A percentile compares a stretch with the other conserved stretches of the same genome.
Evolutionary conservation across 1,140 invertebrate genomes (phyloP).

Genomic region (Megathymus violae): DNA sequence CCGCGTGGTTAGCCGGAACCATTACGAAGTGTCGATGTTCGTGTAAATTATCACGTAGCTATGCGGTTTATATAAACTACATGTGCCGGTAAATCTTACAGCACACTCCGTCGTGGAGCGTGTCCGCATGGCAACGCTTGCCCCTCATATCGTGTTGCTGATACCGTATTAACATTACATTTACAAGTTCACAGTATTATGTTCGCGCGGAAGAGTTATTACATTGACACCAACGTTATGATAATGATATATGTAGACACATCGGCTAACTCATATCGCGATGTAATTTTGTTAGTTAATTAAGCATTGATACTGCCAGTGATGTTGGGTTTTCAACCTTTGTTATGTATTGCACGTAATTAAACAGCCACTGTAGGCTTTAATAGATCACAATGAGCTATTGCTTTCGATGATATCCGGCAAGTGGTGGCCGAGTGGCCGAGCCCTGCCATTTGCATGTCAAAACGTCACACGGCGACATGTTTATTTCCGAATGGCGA

Average conservation of each 20-base stretch:
- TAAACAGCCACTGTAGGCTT: slow-evolving; percentile 1
- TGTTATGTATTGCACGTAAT: slow-evolving; percentile 9
- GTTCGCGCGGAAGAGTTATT: no score
- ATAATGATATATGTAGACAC: slow-evolving; percentile 23
- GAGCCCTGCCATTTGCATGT: slow-evolving; percentile 65
- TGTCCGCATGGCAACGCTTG: slow-evolving; percentile 27
- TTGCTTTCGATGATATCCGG: slow-evolving; percentile 14
- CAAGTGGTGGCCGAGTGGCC: slow-evolving; percentile 24
- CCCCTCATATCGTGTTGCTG: slow-evolving; percentile 30
- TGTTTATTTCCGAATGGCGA: slow-evolving; percentile 62
- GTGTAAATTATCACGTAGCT: slow-evolving; percentile 53
- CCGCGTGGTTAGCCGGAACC: slow-evolving; percentile 59
- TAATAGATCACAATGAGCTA: slow-evolving; percentile 16
- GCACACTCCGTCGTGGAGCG: slow-evolving; percentile 17
- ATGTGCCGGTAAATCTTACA: slow-evolving; percentile 38
- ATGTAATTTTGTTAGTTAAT: slow-evolving; percentile 39
- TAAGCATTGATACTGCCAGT: slow-evolving; percentile 13
- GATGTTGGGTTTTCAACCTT: slow-evolving; percentile 1
- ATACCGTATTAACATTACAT: slow-evolving; percentile 22
- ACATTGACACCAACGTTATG: slow-evolving; percentile 1
- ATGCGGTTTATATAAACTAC: slow-evolving; percentile 44
- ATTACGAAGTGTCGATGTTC: slow-evolving; percentile 43
- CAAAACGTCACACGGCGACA: slow-evolving; percentile 66
- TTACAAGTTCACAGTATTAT: no score
- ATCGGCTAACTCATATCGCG: slow-evolving; percentile 11